Conservation (phyloP, 2,113 vertebrate species). For the Rhinoptilus africanus region DNA sequence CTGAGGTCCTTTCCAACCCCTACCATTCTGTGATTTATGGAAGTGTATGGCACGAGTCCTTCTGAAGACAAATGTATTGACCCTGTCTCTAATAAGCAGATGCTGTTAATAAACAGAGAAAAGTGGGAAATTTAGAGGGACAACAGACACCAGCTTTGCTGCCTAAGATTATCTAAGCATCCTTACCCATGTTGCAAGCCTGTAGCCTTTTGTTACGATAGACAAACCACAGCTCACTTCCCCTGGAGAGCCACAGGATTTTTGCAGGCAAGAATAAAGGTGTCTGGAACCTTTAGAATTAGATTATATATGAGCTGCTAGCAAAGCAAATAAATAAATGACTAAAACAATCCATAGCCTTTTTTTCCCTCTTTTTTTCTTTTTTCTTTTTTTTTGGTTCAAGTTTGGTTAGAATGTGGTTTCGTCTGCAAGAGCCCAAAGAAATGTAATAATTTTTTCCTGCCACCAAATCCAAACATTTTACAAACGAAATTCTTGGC, state of each 20-base stretch:
- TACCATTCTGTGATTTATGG: background rate
- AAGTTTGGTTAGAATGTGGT: background rate
- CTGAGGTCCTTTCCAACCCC: too few relatives aligned
- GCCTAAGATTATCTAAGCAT: background rate
- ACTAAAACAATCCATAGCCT: background rate
- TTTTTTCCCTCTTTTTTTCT: too few relatives aligned
- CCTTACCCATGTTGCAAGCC: background rate
- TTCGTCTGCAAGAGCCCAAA: background rate
- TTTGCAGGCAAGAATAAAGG: background rate
- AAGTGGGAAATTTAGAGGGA: background rate
- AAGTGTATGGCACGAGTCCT: background rate
- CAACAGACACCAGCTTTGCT: background rate
- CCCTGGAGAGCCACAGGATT: accelerated
- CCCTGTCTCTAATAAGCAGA: background rate
- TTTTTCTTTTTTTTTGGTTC: background rate
- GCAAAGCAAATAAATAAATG: background rate
- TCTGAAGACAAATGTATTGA: background rate
- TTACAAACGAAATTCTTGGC: background rate
- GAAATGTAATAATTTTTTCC: background rate
- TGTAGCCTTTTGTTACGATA: background rate
- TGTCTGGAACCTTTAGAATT: background rate
- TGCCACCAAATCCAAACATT: background rate
- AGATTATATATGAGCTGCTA: background rate
- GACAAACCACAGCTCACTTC: background rate
- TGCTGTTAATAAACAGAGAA: background rate